These are phyloP conservation scores for Okamejei kenojei DNA, from an alignment of 2,797 vertebrate genomes.

Conservation along the genomic window DNA sequence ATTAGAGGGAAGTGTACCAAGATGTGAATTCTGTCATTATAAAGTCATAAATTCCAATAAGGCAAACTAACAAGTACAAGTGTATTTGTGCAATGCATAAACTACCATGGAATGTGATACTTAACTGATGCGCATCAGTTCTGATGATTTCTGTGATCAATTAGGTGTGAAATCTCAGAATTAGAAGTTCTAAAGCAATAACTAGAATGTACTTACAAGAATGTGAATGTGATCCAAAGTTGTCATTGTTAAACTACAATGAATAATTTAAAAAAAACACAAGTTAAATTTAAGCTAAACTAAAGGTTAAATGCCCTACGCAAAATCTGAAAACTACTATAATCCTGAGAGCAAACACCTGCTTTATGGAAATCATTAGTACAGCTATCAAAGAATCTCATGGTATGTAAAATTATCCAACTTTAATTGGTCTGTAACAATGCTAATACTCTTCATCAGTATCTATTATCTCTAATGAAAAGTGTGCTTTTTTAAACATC, in stretches of 20 bases:
- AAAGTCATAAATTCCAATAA: not conserved
- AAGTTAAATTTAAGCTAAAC: not conserved
- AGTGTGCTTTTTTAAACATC: not conserved
- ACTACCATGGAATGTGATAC: not conserved
- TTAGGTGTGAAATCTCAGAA: not conserved
- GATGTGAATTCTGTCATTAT: not conserved
- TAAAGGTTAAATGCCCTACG: not conserved
- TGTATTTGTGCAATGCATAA: not conserved
- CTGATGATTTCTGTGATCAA: not conserved
- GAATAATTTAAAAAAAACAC: no score
- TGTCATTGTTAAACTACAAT: not conserved
- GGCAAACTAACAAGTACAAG: not conserved
- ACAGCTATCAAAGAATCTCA: not conserved
- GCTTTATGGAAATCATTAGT: not conserved
- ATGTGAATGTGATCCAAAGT: not conserved
- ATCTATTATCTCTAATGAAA: not conserved
- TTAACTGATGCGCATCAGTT: not conserved
- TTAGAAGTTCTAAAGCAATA: not conserved
- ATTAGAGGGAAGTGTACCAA: not conserved
- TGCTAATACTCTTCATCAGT: not conserved
- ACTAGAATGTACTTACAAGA: not conserved
- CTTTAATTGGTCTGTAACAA: not conserved
- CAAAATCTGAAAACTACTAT: not conserved
- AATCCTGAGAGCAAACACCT: not conserved
- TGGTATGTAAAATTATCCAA: not conserved